Base-by-base conservation (phyloP, 37 sponge, comb jelly and placozoan genomes). In the Amphimedon queenslandica region DNA sequence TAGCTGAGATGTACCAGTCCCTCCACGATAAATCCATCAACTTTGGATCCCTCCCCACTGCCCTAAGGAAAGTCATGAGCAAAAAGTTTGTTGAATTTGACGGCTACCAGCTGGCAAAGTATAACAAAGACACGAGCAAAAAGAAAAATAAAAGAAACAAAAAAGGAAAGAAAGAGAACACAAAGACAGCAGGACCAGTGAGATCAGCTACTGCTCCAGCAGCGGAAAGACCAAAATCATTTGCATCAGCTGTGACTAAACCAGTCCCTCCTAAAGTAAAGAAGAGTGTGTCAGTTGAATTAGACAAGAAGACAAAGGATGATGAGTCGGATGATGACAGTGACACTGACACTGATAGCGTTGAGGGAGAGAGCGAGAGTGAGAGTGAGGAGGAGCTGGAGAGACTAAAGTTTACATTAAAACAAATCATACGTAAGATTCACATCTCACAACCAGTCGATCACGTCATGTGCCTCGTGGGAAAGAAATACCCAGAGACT, bases 391-490 rank as follows among this genome's bases (percentile, higher is more conserved):
- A 88, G 65, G 93, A 96, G 63, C 57, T 92, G 56, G 79, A 81
- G 40, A 71, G 87, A 25, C 78, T 89, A 24, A 79, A 80, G 30
- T 99, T 99, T 84, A 99, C 99, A 8, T 82, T 99, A 51, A 99
- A 99, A 67, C 99, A 99, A 80, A 85, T 99, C 66, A 90, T 99
- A 39, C 86, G 99, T 24, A 99, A 99, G 74, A 67, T 99, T 20
- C 99, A 99, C 83, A 95, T 99, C 33, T 64, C 74, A 0, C 85
- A 92, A 51, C 99, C 99, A 55, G 96, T 88, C 1, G 86, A 99
- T 28, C 80, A 80, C 31, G 91, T 99, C 39, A 99, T 99, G 99
- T 78, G 90, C 34, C 79, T 99, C 35, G 63, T 99, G 3, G 99
- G 99, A 21, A 92, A 92, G 71, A 70, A 73, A 40, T 99, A 99